Base-by-base conservation (phyloP, 2,113 vertebrate species). In the Cervus canadensis region DNA sequence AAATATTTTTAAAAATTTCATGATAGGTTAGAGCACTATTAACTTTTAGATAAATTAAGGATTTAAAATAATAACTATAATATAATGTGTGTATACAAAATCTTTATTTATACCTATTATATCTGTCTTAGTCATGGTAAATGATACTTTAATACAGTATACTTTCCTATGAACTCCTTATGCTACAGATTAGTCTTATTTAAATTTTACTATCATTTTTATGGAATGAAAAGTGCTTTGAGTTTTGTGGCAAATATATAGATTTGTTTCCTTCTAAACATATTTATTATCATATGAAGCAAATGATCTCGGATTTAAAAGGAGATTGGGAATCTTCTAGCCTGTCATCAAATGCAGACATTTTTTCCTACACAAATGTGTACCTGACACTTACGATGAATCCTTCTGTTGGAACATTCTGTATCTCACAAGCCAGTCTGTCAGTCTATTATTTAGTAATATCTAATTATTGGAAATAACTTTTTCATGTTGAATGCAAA, bases 221-320 rank as follows among this genome's bases (percentile, higher is more conserved):
- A 85, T 48, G 21, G 12, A 89, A 89, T 48, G 79, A 23, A 94
- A 97, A 91, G 33, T 45, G 33, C 15, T 88, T 59, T 85, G n/a
- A 48, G 64, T 93, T 97, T 91, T 56, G 62, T 33, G 12, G 28
- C 82, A 92, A 87, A 95, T 76, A 97, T 16, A 85, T 8, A 87
- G 60, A 91, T 76, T 87, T 83, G 2, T 56, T 56, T 79, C 30
- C 25, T 92, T 96, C 36, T 36, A 67, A 67, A 89, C 28, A 36
- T n/a, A 43, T 76, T 74, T 85, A 85, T 87, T 91, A 56, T 7
- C 21, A 33, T 26, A 54, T 59, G 82, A 86, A 52, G 36, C n/a
- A 95, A 93, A 89, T 36, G 48, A 64, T 57, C 10, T 78, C 45
- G 33, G 56, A 95, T 10, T 62, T 74, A 43, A 92, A 79, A 45